Base-by-base conservation (phyloP, 2,113 vertebrate genomes). In the Fulica atra region DNA sequence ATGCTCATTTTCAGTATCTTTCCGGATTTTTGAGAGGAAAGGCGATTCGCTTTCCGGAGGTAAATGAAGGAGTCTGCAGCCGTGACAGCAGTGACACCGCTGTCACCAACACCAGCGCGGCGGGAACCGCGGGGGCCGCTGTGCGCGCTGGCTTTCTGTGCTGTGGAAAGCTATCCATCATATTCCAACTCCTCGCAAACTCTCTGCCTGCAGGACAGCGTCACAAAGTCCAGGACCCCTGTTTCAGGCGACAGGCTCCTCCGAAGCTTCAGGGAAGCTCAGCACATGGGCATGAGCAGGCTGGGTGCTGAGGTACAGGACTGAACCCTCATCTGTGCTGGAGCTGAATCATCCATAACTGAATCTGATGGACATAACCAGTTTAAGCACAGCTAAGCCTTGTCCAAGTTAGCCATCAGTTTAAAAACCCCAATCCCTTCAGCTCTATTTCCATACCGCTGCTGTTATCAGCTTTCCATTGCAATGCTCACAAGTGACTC, bases 381-480 rank as follows among this genome's bases (percentile, higher is more conserved):
- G 86, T 93, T 89, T 96, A 96, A 97, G 95, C 86, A 72, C 60
- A 83, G 90, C 81, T 95, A 95, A 95, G 90, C 90, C 69, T 44
- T 24, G 82, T 89, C 90, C 90, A 94, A 76, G 90, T 93, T 86
- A 92, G 92, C 90, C 80, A 88, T 23, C 92, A 84, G 64, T 96
- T 96, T 91, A 92, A 92, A 96, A 96, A 54, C 61, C 70, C 63
- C 93, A 93, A 93, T 91, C 95, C 91, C 73, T 79, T 94, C 93
- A 74, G 83, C 77, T 90, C 86, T 95, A 82, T 93, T 96, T 94
- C 93, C 74, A 96, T n/a, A 57, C 48, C 0, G 4, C 83, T 87
- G 95, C 88, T 0, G 11, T 86, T 92, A 95, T 65, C 93, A 96
- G 95, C 90, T 97, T 95, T 92, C 95, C 86, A 61, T 7, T 80